Conservation (phyloP, 2,888 invertebrate genomes). For the Glyphotaelius pellucidus region DNA sequence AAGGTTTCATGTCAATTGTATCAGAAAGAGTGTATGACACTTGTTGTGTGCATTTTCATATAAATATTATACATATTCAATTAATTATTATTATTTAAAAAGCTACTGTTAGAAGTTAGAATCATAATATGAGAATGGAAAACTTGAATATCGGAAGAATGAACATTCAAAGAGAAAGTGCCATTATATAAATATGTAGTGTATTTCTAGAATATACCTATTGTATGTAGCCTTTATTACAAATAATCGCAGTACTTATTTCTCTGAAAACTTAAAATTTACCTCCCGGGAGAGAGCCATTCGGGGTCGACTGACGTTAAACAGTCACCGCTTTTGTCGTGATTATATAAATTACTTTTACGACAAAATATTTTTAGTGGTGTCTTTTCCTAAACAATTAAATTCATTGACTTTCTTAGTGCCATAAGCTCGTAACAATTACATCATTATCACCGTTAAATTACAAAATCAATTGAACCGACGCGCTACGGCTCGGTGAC, state of each 20-base stretch:
- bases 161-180: constrained; percentile 32
- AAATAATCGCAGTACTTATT: constrained; percentile 36
- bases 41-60: not conserved
- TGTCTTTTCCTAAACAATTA: not conserved
- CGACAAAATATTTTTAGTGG: not conserved
- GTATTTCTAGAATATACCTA: constrained; percentile 9
- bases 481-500: not conserved
- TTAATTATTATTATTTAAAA: not conserved
- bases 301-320: not conserved
- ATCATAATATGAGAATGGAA: not conserved
- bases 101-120: not conserved
- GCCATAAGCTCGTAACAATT: constrained; percentile 31
- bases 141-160: not conserved
- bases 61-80: not conserved
- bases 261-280: constrained; percentile 31
- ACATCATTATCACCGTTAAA: not conserved
- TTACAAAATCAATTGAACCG: constrained; percentile 2
- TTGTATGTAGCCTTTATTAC: constrained; percentile 13
- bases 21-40: not conserved
- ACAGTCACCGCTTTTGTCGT: not conserved
- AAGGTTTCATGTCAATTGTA: constrained; percentile 8
- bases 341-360: not conserved
- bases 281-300: not conserved
- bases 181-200: constrained; percentile 16
- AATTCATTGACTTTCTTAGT: constrained; percentile 6